Base-by-base conservation (phyloP, 2,113 vertebrate genomes). In the Strix uralensis region DNA sequence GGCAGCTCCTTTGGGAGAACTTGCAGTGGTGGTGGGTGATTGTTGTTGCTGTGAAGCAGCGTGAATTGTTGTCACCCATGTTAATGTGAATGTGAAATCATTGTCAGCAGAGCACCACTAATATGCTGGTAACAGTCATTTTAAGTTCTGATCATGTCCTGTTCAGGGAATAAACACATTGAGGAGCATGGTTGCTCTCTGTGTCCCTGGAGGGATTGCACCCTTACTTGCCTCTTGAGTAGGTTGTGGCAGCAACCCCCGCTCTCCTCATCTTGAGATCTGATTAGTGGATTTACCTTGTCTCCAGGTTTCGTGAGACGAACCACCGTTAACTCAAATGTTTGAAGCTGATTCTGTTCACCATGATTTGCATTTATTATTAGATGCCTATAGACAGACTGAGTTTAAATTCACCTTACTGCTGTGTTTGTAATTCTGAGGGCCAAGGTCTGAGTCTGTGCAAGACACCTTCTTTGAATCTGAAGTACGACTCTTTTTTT, bases 341-440 rank as follows among this genome's bases (percentile, higher is more conserved):
- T 91, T 91, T 78, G 74, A 72, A 73, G 40, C 8, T 77, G n/a
- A 71, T 87, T 52, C 58, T 91, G 26, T 92, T 92, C 57, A 23
- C 67, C 34, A 4, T 40, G 34, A 69, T 91, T 84, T 93, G 55
- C 67, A 63, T 86, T 92, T 5, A 1, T 79, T 91, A 55, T 12
- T 73, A 72, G 22, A 55, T 84, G 51, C 23, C 51, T 81, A 27
- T 54, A 51, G 58, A 26, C 14, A 58, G 26, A 30, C 16, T 19
- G 59, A 77, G 49, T 83, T 91, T 78, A 59, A 91, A 81, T 86
- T 92, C 46, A 61, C n/a, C 17, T 88, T 80, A 14, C 61, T 79
- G 29, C 52, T 82, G 1, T 58, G 22, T 44, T 81, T 90, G 23
- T 49, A 21, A 29, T 73, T 87, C 75, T 78, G 55, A 86, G 36